Conservation (phyloP, 2,797 vertebrate genomes). For the Sebastes iracundus region DNA sequence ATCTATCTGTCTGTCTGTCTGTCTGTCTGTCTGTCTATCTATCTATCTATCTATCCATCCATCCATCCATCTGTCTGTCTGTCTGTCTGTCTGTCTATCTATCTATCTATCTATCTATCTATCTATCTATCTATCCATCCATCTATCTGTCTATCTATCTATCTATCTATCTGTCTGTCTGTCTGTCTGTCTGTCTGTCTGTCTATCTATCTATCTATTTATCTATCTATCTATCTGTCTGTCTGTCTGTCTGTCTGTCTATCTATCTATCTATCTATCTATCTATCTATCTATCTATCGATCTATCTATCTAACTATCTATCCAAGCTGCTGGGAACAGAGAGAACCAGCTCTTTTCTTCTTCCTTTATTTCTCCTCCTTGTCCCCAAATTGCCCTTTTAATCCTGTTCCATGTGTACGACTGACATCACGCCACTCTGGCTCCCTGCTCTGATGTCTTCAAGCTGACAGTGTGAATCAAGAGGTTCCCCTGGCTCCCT, state of each 20-base stretch:
- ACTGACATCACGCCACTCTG: conserved; percentile 78
- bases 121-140: not conserved
- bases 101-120: not conserved
- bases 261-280: not conserved
- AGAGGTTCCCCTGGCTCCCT: conserved; percentile 79
- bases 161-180: too few species aligned
- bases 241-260: conserved; percentile 10
- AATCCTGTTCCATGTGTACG: conserved; percentile 78
- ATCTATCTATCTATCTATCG: not conserved
- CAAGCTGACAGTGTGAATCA: conserved; percentile 77
- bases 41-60: not conserved
- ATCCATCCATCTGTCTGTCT: not conserved
- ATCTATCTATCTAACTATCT: not conserved
- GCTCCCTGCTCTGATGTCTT: conserved; percentile 79
- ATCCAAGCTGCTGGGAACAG: conserved; percentile 5
- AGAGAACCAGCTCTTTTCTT: conserved; percentile 19
- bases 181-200: not conserved
- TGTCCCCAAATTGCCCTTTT: conserved; percentile 81
- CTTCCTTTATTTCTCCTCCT: conserved; percentile 55
- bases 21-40: not conserved
- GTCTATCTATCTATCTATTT: not conserved
- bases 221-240: not conserved
- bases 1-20: not conserved
- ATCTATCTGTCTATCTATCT: too few species aligned
- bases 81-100: not conserved